Evolutionary conservation across 2,797 vertebrate species (phyloP).

Genomic region (Podarcis lilfordi): DNA sequence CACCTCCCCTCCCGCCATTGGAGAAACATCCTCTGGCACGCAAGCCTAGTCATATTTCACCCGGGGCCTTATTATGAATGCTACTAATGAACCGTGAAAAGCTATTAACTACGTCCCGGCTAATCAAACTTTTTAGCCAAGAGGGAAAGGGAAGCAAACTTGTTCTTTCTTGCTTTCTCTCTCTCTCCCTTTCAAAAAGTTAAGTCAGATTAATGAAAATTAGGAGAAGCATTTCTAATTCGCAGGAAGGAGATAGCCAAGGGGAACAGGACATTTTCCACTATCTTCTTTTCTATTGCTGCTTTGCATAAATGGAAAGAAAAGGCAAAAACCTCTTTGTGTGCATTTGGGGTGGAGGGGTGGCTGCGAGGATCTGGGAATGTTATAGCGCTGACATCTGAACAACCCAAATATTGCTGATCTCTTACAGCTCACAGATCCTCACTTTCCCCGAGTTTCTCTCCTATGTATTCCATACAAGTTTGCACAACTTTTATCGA

Average conservation of each 20-base stretch:
- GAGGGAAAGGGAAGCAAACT: slow-evolving; percentile 2
- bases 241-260: neutral
- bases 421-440: neutral
- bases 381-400: neutral
- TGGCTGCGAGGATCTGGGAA: neutral
- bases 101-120: slow-evolving; percentile 23
- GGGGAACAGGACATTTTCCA: no score
- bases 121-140: slow-evolving; percentile 26
- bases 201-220: neutral
- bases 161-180: neutral
- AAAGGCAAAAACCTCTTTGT: neutral
- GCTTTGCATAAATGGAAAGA: neutral
- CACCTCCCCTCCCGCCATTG: slow-evolving; percentile 28
- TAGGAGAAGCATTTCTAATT: neutral
- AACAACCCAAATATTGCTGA: neutral
- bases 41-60: slow-evolving; percentile 6
- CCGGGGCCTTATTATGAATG: slow-evolving; percentile 23
- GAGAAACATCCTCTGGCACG: slow-evolving; percentile 16
- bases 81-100: slow-evolving; percentile 42
- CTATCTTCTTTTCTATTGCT: neutral
- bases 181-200: neutral
- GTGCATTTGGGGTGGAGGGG: no score
- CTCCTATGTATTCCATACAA: neutral
- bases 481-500: neutral
- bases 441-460: neutral